Percentiles rank a stretch among this genome's conserved stretches.
Evolutionary conservation across 2,888 invertebrate genomes (phyloP).

Genomic region (Ichneumoninae sp.): DNA sequence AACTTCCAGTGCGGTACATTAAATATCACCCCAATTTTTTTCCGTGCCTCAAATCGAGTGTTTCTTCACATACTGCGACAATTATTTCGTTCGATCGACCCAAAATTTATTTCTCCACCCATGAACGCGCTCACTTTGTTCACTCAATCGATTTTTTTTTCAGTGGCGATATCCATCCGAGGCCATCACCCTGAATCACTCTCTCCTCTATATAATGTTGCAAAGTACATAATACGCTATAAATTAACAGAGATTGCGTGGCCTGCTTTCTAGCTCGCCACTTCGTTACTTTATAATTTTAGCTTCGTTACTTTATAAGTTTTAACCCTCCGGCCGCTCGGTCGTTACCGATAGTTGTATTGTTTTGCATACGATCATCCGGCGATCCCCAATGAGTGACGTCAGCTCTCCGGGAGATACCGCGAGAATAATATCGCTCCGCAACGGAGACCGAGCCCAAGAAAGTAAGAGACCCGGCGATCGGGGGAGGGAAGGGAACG

Average conservation of each 20-base stretch:
- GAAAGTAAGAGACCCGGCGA: not conserved
- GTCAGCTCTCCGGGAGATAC: constrained; percentile 52
- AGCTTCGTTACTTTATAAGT: not conserved
- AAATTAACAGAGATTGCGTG: constrained; percentile 17
- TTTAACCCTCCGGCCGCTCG: not conserved
- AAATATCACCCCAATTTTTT: not conserved
- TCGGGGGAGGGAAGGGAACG: not conserved
- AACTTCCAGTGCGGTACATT: too few species aligned
- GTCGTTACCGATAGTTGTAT: constrained; percentile 8
- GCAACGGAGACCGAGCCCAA: constrained; percentile 2
- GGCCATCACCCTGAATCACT: not conserved
- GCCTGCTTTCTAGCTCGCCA: not conserved
- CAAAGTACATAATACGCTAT: constrained; percentile 8
- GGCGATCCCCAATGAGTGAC: constrained; percentile 36
- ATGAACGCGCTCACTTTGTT: too few species aligned
- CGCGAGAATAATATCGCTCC: constrained; percentile 46
- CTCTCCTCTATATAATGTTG: not conserved
- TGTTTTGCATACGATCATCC: constrained; percentile 11
- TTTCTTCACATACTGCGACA: too few species aligned
- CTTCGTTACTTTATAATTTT: not conserved
- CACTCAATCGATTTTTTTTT: not conserved
- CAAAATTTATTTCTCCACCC: too few species aligned
- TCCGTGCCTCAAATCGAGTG: too few species aligned
- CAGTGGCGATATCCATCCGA: not conserved
- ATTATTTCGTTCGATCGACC: not conserved